Conservation (phyloP, 2,113 vertebrate species). For the Hucho hucho region DNA sequence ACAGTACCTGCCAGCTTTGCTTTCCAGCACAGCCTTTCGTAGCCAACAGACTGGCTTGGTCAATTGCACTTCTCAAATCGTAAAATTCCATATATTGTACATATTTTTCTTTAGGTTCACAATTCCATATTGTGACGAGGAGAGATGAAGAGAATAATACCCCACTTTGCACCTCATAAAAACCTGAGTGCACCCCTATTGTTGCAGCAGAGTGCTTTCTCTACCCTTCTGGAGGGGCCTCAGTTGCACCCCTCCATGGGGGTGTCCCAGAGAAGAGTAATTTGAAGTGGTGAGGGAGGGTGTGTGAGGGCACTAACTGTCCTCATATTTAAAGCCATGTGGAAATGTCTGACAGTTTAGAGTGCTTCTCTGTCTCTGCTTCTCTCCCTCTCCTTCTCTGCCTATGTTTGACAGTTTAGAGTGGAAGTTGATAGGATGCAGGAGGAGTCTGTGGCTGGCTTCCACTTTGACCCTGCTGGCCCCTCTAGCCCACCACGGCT, state of each 20-base stretch:
- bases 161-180: conserved; percentile 72
- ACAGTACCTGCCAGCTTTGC: conserved; percentile 39
- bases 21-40: conserved; percentile 10
- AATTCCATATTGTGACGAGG: conserved; percentile 28
- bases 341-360: not conserved
- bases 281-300: not conserved
- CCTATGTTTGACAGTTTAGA: not conserved
- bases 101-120: conserved; percentile 57
- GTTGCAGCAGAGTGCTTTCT: conserved; percentile 8
- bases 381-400: not conserved
- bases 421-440: not conserved
- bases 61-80: conserved; percentile 65
- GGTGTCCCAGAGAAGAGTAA: not conserved
- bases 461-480: conserved; percentile 12
- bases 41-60: conserved; percentile 50
- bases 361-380: not conserved
- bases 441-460: not conserved
- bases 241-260: not conserved
- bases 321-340: not conserved
- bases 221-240: conserved; percentile 25
- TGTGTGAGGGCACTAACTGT: not conserved
- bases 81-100: conserved; percentile 51
- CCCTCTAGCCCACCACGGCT: conserved; percentile 14
- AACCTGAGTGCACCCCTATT: conserved; percentile 43
- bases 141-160: conserved; percentile 46